phyloP scores from a whole-genome alignment of 92 coral and sea anemone species.

The Muricea muricata region DNA sequence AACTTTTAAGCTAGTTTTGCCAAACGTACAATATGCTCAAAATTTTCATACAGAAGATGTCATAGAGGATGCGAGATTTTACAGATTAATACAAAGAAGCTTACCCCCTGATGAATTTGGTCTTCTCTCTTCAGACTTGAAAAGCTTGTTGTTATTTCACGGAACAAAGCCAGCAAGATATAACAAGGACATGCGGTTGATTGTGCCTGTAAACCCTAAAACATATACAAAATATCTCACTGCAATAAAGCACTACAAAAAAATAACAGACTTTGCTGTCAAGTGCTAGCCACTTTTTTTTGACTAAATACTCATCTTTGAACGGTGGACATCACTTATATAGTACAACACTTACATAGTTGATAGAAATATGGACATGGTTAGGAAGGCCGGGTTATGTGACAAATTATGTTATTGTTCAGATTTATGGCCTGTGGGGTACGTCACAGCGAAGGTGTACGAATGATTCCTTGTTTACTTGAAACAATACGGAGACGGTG shows the following conservation, averaged over 20 bases:
- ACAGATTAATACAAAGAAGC: too few relatives aligned
- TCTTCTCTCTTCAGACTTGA: not conserved
- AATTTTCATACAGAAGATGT: too few relatives aligned
- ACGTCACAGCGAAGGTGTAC: constrained; percentile 26
- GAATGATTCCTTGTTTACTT: not conserved
- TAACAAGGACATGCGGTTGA: not conserved
- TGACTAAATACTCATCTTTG: too few relatives aligned
- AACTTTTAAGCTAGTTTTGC: too few relatives aligned
- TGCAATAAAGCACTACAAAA: not conserved
- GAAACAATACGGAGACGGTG: not conserved
- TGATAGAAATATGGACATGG: constrained; percentile 32
- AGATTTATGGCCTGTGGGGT: not conserved
- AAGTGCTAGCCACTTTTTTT: too few relatives aligned
- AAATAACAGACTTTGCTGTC: not conserved
- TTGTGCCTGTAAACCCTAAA: not conserved
- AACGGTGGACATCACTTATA: too few relatives aligned
- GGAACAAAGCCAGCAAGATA: not conserved
- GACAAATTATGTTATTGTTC: constrained; percentile 28
- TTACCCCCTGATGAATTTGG: not conserved
- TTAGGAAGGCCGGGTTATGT: constrained; percentile 26
- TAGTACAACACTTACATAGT: too few relatives aligned
- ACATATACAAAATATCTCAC: not conserved
- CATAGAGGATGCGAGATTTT: too few relatives aligned
- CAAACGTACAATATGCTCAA: too few relatives aligned
- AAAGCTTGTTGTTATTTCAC: not conserved